These are phyloP conservation scores for Cavia porcellus DNA, from an alignment of 2,113 vertebrate genomes.

Conservation along the genomic window DNA sequence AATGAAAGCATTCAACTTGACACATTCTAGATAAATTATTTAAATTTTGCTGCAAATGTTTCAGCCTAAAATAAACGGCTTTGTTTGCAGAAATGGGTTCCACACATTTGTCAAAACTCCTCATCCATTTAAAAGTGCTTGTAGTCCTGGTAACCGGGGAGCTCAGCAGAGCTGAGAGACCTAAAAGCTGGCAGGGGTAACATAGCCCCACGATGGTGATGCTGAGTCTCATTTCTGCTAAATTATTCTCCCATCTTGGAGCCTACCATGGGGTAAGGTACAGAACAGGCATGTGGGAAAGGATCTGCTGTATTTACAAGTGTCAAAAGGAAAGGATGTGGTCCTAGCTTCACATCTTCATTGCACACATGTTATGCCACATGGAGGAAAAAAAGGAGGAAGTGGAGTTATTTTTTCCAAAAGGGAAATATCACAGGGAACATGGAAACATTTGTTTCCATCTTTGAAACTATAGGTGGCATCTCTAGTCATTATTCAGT, in stretches of 20 bases:
- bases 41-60: conserved; percentile 55
- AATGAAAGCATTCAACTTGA: conserved; percentile 51
- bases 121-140: not conserved
- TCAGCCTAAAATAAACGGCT: conserved; percentile 63
- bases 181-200: too few species aligned
- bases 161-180: not conserved
- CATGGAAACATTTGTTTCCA: not conserved
- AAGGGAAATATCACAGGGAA: not conserved
- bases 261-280: not conserved
- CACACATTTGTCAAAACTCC: conserved; percentile 34
- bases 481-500: conserved; percentile 16
- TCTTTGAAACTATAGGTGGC: not conserved
- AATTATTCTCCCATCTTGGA: not conserved
- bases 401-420: not conserved
- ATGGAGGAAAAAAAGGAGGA: not conserved
- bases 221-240: not conserved
- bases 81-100: conserved; percentile 30
- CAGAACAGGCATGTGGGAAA: not conserved
- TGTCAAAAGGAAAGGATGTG: not conserved
- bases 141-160: conserved; percentile 5
- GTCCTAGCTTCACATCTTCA: not conserved
- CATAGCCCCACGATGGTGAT: not conserved
- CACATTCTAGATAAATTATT: conserved; percentile 61
- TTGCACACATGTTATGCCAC: not conserved
- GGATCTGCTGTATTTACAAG: not conserved